phyloP scores from a whole-genome alignment of 2,888 invertebrate species.

The Drosophila fungiperda region DNA sequence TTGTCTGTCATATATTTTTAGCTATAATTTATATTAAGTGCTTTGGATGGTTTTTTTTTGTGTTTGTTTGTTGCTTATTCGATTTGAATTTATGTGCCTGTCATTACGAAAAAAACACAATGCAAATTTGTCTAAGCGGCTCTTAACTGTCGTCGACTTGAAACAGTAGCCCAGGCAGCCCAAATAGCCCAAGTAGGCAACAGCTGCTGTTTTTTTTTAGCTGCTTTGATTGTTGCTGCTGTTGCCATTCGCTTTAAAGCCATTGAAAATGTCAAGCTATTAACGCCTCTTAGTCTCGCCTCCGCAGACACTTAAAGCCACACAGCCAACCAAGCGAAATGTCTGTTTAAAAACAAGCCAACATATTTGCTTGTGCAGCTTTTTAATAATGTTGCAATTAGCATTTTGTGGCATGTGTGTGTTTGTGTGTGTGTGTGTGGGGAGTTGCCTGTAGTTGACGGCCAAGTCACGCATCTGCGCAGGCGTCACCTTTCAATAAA shows the following conservation, averaged over 20 bases:
- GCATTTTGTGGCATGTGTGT: slow-evolving; percentile 55
- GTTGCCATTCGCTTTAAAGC: slow-evolving; percentile 35
- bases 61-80: slow-evolving; percentile 28
- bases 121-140: slow-evolving; percentile 45
- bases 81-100: slow-evolving; percentile 37
- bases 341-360: neutral
- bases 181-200: slow-evolving; percentile 67
- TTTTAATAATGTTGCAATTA: slow-evolving; percentile 73
- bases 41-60: slow-evolving; percentile 7
- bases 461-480: slow-evolving; percentile 76
- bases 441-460: slow-evolving; percentile 50
- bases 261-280: slow-evolving; percentile 78
- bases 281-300: slow-evolving; percentile 80
- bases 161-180: slow-evolving; percentile 69
- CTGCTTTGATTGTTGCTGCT: slow-evolving; percentile 3
- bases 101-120: slow-evolving; percentile 30
- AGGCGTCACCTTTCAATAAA: slow-evolving; percentile 64
- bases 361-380: slow-evolving; percentile 30
- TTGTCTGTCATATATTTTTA: slow-evolving; percentile 15
- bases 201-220: slow-evolving; percentile 27
- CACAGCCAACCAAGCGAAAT: slow-evolving; percentile 13
- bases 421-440: slow-evolving; percentile 33
- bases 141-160: slow-evolving; percentile 46
- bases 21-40: slow-evolving; percentile 3
- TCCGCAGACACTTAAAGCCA: slow-evolving; percentile 72